Evolutionary conservation across 1,140 invertebrate genomes (phyloP), one percentile per base, ranked within the genome.

Genomic region (Drosophila sechellia): DNA sequence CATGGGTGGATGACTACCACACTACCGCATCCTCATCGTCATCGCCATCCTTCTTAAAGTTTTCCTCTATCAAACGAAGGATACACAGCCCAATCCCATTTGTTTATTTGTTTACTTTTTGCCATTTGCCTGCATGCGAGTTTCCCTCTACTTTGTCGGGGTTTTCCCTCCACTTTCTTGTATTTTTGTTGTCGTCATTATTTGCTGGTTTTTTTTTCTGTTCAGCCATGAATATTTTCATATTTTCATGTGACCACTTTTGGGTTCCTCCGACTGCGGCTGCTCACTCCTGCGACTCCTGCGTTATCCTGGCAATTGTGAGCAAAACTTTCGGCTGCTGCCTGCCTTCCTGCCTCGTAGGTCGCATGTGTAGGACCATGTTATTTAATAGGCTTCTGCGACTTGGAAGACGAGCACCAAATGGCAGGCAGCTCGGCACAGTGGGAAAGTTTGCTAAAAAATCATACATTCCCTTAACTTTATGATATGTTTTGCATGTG

Each of bases 311-410:
- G 83, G 70, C 79, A 86, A 86, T 85, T 85, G 78, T 81, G 74
- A 60, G 58, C 54, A 63, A 86, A 86, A 86, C 61, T 84, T 86
- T 86, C 34, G 74, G 53, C 75, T 68, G 45, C 40, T 56, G 48
- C n/a, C 42, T 22, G 20, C 2, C 20, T 17, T 69, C 6, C 35
- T 39, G 40, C 12, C 50, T 48, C 4, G 25, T 43, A 39, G 81
- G 66, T 78, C 81, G 64, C 81, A 86, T 86, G 75, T 86, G 75
- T 87, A 72, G 66, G 71, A 81, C 83, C 79, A 64, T 83, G 83
- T 87, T 89, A 87, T 87, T 87, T 87, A 87, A 87, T 87, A 87
- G 83, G 83, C 84, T 87, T 87, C 83, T 87, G 75, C 81, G 79
- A 71, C 74, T 81, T 39, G 53, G 40, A 49, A 65, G 71, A 75